phyloP scores from a whole-genome alignment of 1,140 invertebrate genomes.

The Saxidomus purpurata region DNA sequence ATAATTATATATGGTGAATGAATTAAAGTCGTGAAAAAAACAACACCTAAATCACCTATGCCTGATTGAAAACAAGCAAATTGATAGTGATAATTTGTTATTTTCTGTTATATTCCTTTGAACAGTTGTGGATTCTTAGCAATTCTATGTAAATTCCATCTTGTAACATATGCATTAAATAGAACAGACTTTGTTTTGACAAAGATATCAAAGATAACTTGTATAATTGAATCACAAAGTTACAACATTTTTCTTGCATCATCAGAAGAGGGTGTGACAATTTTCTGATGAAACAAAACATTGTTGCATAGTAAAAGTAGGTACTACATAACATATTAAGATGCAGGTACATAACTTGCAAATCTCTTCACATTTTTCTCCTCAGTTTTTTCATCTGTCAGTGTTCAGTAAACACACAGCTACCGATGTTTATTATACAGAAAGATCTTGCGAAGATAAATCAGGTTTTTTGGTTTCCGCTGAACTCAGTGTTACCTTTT shows the following conservation, averaged over 20 bases:
- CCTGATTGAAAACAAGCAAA: too few species aligned
- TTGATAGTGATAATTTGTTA: too few species aligned
- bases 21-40: too few species aligned
- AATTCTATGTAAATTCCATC: too few species aligned
- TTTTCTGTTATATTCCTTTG: too few species aligned
- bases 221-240: not conserved
- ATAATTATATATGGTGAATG: too few species aligned
- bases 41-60: too few species aligned
- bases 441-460: not conserved
- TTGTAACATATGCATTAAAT: too few species aligned
- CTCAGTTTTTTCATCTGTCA: not conserved
- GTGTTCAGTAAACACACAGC: not conserved
- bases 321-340: not conserved
- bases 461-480: not conserved
- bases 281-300: not conserved
- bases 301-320: not conserved
- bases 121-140: too few species aligned
- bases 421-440: not conserved
- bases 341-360: not conserved
- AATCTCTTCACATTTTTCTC: not conserved
- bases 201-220: not conserved
- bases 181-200: too few species aligned
- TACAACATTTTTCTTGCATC: not conserved
- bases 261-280: not conserved
- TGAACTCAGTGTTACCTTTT: slow-evolving; percentile 15